Evolutionary conservation across 2,113 vertebrate species (phyloP).

Genomic region (Meleagris gallopavo): DNA sequence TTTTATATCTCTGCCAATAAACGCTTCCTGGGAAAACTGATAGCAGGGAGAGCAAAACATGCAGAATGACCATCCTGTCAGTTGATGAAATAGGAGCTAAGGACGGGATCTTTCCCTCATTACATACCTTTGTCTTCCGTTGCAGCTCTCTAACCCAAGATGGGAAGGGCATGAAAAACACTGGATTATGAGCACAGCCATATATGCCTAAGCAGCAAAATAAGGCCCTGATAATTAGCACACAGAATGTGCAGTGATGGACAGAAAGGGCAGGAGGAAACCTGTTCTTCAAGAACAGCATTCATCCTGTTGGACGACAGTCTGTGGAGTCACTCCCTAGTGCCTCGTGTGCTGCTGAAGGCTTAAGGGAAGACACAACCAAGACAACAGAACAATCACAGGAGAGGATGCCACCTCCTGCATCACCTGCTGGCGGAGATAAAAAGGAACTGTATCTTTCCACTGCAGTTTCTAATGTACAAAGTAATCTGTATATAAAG

Average conservation of each 20-base stretch:
- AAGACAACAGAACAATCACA: background rate
- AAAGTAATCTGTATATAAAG: background rate
- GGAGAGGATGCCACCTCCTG: background rate
- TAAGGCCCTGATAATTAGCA: background rate
- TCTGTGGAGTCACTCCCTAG: background rate
- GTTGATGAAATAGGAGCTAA: background rate
- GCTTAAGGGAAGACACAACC: background rate
- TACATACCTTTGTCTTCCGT: background rate
- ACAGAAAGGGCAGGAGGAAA: background rate
- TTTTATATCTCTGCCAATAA: background rate
- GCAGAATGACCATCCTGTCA: background rate
- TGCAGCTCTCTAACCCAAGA: background rate
- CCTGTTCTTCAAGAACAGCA: background rate
- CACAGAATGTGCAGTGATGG: background rate
- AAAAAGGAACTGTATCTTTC: background rate
- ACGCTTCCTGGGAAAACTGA: background rate
- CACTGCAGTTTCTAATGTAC: background rate
- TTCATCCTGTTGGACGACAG: background rate
- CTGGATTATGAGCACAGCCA: rapidly evolving
- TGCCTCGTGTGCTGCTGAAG: background rate
- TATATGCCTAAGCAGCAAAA: background rate
- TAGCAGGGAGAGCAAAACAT: background rate
- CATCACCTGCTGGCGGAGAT: background rate
- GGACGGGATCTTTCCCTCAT: background rate
- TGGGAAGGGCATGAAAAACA: background rate